phyloP scores from a whole-genome alignment of 2,888 invertebrate genomes.

The Trachelus troglodyta region DNA sequence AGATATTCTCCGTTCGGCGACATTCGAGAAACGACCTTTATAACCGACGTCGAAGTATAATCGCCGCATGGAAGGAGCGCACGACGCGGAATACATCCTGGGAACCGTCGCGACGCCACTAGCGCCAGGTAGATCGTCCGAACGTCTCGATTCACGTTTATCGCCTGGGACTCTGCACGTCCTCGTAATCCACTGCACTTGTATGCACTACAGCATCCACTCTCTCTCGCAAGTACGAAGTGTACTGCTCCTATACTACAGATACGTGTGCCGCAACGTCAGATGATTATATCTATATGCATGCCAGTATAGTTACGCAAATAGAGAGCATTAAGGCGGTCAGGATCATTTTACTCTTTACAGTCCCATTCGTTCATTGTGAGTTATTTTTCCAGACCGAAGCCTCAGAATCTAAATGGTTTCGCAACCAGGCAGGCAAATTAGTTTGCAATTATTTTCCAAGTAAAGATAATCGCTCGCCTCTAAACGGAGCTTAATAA shows the following conservation, averaged over 20 bases:
- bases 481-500: constrained; percentile 14
- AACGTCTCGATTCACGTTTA: constrained; percentile 1
- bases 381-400: neutral
- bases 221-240: neutral
- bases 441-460: constrained; percentile 26
- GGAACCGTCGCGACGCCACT: neutral
- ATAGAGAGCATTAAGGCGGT: neutral
- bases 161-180: neutral
- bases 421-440: constrained; percentile 12
- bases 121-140: neutral
- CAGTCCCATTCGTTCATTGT: neutral
- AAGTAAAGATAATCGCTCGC: constrained; percentile 24
- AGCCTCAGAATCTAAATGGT: neutral
- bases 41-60: constrained; percentile 37
- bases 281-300: neutral
- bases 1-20: constrained; percentile 39
- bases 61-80: constrained; percentile 1
- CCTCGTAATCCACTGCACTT: neutral
- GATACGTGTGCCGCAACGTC: neutral
- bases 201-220: neutral
- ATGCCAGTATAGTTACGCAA: neutral
- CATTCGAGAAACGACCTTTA: constrained; percentile 30
- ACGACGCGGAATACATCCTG: neutral
- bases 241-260: neutral
- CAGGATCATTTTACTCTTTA: neutral